Evolutionary conservation across 1,140 invertebrate species (phyloP).

Genomic region (Drosophila willistoni): DNA sequence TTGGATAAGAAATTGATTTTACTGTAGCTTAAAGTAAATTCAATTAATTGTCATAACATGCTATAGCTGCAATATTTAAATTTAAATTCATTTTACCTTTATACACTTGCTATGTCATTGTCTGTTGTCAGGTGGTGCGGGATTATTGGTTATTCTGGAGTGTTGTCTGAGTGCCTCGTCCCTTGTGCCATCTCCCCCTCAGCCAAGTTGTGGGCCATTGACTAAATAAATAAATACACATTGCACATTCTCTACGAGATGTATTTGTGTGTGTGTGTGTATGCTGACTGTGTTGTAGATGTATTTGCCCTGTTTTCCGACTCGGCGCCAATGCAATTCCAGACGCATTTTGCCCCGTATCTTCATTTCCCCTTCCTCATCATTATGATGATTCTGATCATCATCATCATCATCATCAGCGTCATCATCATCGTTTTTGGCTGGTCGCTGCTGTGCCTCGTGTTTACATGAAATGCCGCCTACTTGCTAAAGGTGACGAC

Average conservation of each 20-base stretch:
- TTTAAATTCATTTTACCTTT: conserved; percentile 9
- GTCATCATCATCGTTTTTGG: conserved; percentile 9
- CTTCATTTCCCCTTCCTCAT: conserved; percentile 1
- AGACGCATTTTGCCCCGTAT: conserved; percentile 9
- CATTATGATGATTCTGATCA: conserved; percentile 2
- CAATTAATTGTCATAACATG: conserved; percentile 9
- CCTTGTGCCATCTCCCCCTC: neutral
- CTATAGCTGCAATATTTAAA: conserved; percentile 2
- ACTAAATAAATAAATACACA: conserved; percentile 21
- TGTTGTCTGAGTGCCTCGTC: conserved; percentile 31
- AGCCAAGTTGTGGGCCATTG: conserved; percentile 13
- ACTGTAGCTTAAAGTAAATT: conserved; percentile 6
- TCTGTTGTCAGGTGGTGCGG: conserved; percentile 6
- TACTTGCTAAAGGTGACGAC: conserved; percentile 75
- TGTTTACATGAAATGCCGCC: conserved; percentile 72
- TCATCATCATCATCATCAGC: conserved; percentile 8
- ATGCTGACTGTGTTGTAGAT: neutral
- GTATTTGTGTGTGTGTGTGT: neutral
- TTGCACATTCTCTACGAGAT: conserved; percentile 15
- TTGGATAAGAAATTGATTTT: neutral
- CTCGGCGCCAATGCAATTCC: conserved; percentile 17
- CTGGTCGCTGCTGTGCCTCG: conserved; percentile 22
- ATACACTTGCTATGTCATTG: conserved; percentile 3
- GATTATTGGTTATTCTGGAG: conserved; percentile 11
- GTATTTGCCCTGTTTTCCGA: conserved; percentile 20